These are phyloP conservation scores for Myripristis murdjan DNA, from an alignment of 2,797 vertebrate genomes.

Conservation along the genomic window DNA sequence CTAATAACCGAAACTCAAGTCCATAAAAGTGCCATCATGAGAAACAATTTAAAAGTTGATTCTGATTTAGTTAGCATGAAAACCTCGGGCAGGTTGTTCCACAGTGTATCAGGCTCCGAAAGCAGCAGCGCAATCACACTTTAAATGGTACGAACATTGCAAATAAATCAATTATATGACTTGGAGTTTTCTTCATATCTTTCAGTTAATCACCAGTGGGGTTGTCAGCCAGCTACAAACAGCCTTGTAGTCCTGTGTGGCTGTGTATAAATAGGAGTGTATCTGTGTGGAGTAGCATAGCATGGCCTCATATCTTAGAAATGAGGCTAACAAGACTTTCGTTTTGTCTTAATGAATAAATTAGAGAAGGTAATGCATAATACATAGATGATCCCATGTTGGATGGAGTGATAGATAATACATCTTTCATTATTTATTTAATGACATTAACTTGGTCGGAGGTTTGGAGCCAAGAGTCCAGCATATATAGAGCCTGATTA, in stretches of 20 bases:
- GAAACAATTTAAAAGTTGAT: no score
- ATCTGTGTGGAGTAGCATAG: conserved; percentile 47
- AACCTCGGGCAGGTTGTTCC: no score
- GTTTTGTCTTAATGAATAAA: conserved; percentile 99
- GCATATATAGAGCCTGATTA: conserved; percentile 72
- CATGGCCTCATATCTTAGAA: conserved; percentile 84
- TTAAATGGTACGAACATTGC: conserved; percentile 8
- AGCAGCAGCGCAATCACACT: neutral
- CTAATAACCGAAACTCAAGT: no score
- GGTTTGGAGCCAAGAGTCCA: conserved; percentile 73
- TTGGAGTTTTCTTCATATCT: neutral
- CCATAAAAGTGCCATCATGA: neutral
- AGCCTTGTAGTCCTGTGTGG: conserved; percentile 42
- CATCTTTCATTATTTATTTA: conserved; percentile 96
- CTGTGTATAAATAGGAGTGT: conserved; percentile 59
- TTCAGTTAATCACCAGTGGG: conserved; percentile 14
- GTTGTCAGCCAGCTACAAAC: conserved; percentile 36
- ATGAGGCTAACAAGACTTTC: conserved; percentile 93
- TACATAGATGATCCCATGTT: conserved; percentile 93
- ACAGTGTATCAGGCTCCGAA: neutral
- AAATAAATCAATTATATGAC: neutral
- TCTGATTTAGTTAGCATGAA: no score
- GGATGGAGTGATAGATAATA: conserved; percentile 97
- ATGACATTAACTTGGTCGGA: conserved; percentile 92
- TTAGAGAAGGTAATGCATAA: conserved; percentile 94